Percentiles rank a stretch among this genome's conserved stretches.
Conservation (phyloP, 2,888 invertebrate genomes). For the Entomobrya proxima region DNA sequence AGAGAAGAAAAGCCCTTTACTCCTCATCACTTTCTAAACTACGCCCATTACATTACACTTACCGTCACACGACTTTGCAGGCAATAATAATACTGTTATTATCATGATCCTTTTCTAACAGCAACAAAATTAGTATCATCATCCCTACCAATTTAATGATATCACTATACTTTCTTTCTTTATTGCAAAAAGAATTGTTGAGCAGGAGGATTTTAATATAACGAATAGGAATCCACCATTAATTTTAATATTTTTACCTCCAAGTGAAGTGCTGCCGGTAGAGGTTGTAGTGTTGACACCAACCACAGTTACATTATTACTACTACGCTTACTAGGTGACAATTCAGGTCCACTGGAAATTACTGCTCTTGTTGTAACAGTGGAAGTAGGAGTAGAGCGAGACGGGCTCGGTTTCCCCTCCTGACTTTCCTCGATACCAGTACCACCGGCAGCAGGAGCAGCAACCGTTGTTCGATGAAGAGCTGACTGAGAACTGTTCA, state of each 20-base stretch:
- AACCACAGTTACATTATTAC: slow-evolving; percentile 62
- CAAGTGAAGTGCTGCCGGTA: slow-evolving; percentile 49
- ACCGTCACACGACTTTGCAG: background rate
- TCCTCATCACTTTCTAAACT: slow-evolving; percentile 17
- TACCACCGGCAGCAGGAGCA: slow-evolving; percentile 64
- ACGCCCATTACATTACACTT: slow-evolving; percentile 26
- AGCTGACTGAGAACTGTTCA: slow-evolving; percentile 75
- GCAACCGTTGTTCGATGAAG: slow-evolving; percentile 70
- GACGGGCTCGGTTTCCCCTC: slow-evolving; percentile 41
- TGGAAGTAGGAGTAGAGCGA: slow-evolving; percentile 77
- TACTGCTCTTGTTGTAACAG: slow-evolving; percentile 77
- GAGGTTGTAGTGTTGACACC: slow-evolving; percentile 53
- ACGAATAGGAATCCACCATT: background rate
- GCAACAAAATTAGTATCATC: background rate
- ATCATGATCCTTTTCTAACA: slow-evolving; percentile 1
- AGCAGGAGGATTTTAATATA: background rate
- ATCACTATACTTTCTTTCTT: background rate
- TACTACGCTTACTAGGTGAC: slow-evolving; percentile 59
- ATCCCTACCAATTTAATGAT: background rate
- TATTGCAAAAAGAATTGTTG: background rate
- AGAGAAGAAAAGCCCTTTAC: slow-evolving; percentile 10
- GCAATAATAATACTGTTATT: background rate
- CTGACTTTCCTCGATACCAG: slow-evolving; percentile 47
- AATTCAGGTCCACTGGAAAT: slow-evolving; percentile 72
- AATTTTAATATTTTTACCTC: slow-evolving; percentile 49